Percentiles rank a stretch among this genome's conserved stretches.
These are phyloP conservation scores for Ancistrus triradiatus DNA, from an alignment of 2,113 vertebrate species.

Conservation along the genomic window DNA sequence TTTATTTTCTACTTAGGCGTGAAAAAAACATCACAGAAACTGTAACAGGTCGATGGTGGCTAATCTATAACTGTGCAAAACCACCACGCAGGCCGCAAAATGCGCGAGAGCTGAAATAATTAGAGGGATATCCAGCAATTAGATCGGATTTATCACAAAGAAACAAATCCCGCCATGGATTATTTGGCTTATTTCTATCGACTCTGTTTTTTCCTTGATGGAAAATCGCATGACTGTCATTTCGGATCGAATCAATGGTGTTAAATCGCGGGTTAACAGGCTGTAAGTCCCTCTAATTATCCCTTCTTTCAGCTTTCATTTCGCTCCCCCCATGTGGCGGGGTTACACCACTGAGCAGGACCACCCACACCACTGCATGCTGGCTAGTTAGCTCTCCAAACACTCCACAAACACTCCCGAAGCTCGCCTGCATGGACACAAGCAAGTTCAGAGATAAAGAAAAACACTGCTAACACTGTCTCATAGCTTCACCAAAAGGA, in stretches of 20 bases:
- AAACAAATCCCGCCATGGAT: not conserved
- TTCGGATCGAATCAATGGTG: conserved; percentile 40
- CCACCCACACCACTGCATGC: conserved; percentile 56
- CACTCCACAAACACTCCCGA: too few species aligned
- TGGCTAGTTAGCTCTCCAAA: too few species aligned
- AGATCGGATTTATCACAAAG: not conserved
- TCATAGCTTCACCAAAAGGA: too few species aligned
- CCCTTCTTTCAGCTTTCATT: conserved; percentile 37
- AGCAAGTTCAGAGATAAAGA: too few species aligned
- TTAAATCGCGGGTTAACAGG: conserved; percentile 43
- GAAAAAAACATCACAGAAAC: too few species aligned
- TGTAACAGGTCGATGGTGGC: too few species aligned
- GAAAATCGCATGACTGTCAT: conserved; percentile 31
- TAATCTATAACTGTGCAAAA: too few species aligned
- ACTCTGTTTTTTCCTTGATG: conserved; percentile 10
- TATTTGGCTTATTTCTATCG: not conserved
- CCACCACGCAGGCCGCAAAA: too few species aligned
- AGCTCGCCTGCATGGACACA: too few species aligned
- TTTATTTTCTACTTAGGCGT: too few species aligned
- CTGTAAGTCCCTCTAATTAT: conserved; percentile 36
- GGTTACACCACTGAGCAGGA: conserved; percentile 51
- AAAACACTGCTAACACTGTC: too few species aligned
- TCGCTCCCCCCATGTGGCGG: conserved; percentile 28
- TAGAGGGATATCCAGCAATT: not conserved
- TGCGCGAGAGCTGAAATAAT: not conserved